Percentiles rank a stretch among this genome's conserved stretches.
Conservation (phyloP, 2,888 invertebrate species). For the Pediacus dermestoides region DNA sequence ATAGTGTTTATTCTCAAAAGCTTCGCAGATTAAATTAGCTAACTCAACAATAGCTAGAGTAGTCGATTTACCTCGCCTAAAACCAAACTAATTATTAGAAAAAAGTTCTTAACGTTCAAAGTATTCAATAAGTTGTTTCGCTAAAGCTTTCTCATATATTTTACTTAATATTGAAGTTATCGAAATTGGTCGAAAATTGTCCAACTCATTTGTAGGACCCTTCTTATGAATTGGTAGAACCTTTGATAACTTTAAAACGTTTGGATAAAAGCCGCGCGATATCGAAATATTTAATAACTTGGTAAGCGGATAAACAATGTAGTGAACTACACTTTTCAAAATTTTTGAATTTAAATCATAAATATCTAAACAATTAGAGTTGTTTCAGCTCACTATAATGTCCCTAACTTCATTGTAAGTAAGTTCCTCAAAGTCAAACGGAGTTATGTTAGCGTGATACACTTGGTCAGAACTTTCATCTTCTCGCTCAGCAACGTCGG, state of each 20-base stretch:
- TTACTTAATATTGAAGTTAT: too few relatives aligned
- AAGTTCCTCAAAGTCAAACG: conserved; percentile 1
- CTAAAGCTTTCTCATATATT: too few relatives aligned
- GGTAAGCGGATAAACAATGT: conserved; percentile 2
- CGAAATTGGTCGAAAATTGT: too few relatives aligned
- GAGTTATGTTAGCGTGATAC: neutral
- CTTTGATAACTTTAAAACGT: neutral
- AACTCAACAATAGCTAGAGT: too few relatives aligned
- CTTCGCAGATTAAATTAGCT: too few relatives aligned
- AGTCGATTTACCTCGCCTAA: too few relatives aligned
- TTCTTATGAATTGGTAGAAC: conserved; percentile 1
- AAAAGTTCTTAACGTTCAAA: too few relatives aligned
- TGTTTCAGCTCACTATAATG: conserved; percentile 1
- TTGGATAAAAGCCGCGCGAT: neutral
- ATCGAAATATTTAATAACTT: neutral
- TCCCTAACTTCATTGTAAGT: neutral
- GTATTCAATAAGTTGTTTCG: too few relatives aligned
- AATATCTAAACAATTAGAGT: conserved; percentile 1
- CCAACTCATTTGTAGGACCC: neutral
- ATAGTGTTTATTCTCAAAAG: too few relatives aligned
- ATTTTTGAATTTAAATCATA: conserved; percentile 2
- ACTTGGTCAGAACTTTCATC: neutral
- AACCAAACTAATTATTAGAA: too few relatives aligned
- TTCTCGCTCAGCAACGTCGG: neutral
- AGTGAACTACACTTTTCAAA: conserved; percentile 1